Percentiles rank a stretch among this genome's conserved stretches.
phyloP scores from a whole-genome alignment of 2,888 invertebrate species.

The Hypselothyrea guttata region DNA sequence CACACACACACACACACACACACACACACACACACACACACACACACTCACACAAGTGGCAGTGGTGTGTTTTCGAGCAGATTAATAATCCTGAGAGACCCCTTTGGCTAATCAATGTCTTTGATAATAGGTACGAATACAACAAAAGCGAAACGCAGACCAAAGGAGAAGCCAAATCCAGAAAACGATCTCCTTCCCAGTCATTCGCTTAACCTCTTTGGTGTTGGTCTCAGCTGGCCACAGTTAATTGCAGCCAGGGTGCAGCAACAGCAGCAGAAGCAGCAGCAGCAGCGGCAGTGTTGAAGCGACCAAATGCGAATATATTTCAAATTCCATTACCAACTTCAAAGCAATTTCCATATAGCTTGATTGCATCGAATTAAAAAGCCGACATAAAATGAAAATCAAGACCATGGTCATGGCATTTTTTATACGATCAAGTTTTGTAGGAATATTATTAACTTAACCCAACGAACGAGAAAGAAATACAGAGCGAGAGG shows the following conservation, averaged over 20 bases:
- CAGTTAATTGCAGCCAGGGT: constrained; percentile 52
- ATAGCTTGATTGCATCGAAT: constrained; percentile 71
- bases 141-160: constrained; percentile 25
- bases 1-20: too few species aligned
- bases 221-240: constrained; percentile 11
- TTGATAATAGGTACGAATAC: constrained; percentile 44
- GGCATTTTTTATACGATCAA: constrained; percentile 10
- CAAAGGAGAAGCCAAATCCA: neutral
- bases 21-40: neutral
- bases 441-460: constrained; percentile 10
- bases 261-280: constrained; percentile 27
- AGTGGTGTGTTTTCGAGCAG: constrained; percentile 17
- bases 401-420: constrained; percentile 53
- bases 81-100: constrained; percentile 30
- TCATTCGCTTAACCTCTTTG: neutral
- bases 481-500: constrained; percentile 19
- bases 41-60: neutral
- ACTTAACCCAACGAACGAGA: constrained; percentile 23
- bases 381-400: constrained; percentile 61
- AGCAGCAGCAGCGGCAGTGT: constrained; percentile 29
- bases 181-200: neutral
- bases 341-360: constrained; percentile 74
- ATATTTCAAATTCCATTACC: constrained; percentile 58
- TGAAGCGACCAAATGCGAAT: constrained; percentile 49
- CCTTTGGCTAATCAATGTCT: constrained; percentile 57